Evolutionary conservation across 2,797 vertebrate genomes (phyloP), one percentile per base, ranked within the genome.

Genomic region (Tragelaphus oryx): DNA sequence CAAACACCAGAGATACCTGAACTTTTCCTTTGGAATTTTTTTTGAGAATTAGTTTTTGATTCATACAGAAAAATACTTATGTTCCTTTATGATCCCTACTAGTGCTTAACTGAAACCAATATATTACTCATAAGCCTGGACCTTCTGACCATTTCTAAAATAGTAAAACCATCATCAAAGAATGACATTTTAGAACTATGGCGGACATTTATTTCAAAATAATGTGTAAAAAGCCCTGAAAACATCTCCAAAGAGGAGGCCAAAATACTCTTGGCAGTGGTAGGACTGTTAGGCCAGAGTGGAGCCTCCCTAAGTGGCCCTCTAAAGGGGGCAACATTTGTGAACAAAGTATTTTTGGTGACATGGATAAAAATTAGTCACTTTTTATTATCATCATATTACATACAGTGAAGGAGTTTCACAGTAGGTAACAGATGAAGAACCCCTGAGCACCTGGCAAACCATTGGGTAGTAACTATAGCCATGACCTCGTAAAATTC

Each of bases 101-200:
- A 17, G 37, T 52, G 0, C 83, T 37, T 60, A 55, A 54, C 5
- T 26, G 48, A 83, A 96, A 80, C 28, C 44, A 93, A 41, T 26
- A 59, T 7, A 57, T 30, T 13, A 76, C 18, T 91, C 10, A 8
- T 37, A 62, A 65, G 14, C 54, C 1, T 26, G 44, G 62, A n/a
- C 50, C 62, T 33, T 90, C 37, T 33, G 33, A 80, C 6, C 28
- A 50, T n/a, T 88, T 83, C 44, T 81, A 71, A 90, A 86, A 71
- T 14, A 83, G 18, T 65, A 55, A 75, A 44, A 8, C 46, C 1
- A 41, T 16, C 33, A 16, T 57, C 41, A n/a, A 90, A 89, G 28
- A 54, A 76, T 37, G 37, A 41, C 41, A 81, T 20, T 52, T 84
- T 59, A 81, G 57, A 30, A 48, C 11, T 52, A 60, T 8, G 11